Base-by-base conservation (phyloP, 2,797 vertebrate genomes). In the Delichon dasypus region DNA sequence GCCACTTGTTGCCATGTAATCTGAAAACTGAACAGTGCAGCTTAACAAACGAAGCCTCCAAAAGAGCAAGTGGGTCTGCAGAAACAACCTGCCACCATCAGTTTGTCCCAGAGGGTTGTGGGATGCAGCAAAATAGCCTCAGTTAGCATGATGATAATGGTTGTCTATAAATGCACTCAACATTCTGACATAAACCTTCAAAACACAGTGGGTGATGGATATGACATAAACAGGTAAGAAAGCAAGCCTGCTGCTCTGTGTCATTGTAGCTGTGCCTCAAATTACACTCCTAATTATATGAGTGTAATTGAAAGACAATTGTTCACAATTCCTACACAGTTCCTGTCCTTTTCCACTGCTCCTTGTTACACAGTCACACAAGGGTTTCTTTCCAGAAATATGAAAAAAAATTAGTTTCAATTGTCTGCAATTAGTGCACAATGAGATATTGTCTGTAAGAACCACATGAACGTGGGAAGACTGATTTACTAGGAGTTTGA, bases 1-100 rank as follows among this genome's bases (percentile, higher is more conserved):
- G 92, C 96, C 97, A 97, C 94, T 98, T 97, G 97, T 96, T 98
- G 96, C 96, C 96, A 77, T 90, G 88, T 85, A 62, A 81, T 93
- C 40, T 62, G 76, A n/a, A 95, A 96, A 95, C 60, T 61, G 88
- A 75, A 93, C 61, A 76, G 40, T 54, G 61, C 42, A 96, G 40
- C 23, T 36, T 81, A 51, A 57, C 36, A 38, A 38, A 38, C 36
- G 36, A 38, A 5, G 7, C 54, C 45, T 94, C 29, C 64, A 29
- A 3, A 34, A 72, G 11, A 20, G 38, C 23, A 65, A 75, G 15
- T 84, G 54, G 16, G 75, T 47, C 55, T 81, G 53, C 15, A 72
- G 80, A 57, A 66, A n/a, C 32, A 48, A 54, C 53, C 71, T 94
- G 58, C 54, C 30, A 48, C 42, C 11, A 16, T 73, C 55, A 18